Base-by-base conservation (phyloP, 2,888 invertebrate species). In the Ormyrus pomaceus region DNA sequence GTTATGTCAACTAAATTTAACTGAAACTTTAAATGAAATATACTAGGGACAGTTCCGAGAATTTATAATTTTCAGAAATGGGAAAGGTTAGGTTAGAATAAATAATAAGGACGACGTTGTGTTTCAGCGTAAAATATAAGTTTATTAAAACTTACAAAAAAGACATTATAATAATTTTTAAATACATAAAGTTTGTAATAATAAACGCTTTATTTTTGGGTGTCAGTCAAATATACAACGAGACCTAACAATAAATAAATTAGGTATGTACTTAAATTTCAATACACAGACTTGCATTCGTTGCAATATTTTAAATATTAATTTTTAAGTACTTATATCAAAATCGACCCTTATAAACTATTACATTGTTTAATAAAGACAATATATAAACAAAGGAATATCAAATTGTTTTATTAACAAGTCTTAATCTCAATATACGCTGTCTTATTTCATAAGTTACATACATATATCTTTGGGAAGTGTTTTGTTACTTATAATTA, bases 141-240 rank as follows among this genome's bases (percentile, higher is more conserved):
- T 76, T 76, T 80, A 76, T 76, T 80, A 76, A 80, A 53, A 80
- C 34, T 55, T 56, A 66, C 13, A 78, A 66, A 66, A 73, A 68
- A 13, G 53, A 66, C 11, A 34, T 34, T 34, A 70, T 70, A 50
- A 56, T 51, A 19, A 66, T 71, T 59, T 48, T 10, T 13, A 55
- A 77, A 71, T 65, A 81, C 70, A 80, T 46, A 80, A 76, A 76
- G 56, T 77, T 68, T 55, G 19, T 65, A 61, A 75, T 79, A 72
- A 70, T 72, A 77, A 34, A 65, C 70, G 79, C 73, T 82, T 79
- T 77, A 76, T 82, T 82, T 78, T 76, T 72, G 59, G 64, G 13
- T 79, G 53, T 79, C 76, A 70, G 69, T 82, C 78, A 72, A 79
- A 81, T 79, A 81, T 81, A 79, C 79, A 81, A 81, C 81, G 79